Evolutionary conservation across 1,140 invertebrate genomes (phyloP).

Genomic region (Gryllus bimaculatus): DNA sequence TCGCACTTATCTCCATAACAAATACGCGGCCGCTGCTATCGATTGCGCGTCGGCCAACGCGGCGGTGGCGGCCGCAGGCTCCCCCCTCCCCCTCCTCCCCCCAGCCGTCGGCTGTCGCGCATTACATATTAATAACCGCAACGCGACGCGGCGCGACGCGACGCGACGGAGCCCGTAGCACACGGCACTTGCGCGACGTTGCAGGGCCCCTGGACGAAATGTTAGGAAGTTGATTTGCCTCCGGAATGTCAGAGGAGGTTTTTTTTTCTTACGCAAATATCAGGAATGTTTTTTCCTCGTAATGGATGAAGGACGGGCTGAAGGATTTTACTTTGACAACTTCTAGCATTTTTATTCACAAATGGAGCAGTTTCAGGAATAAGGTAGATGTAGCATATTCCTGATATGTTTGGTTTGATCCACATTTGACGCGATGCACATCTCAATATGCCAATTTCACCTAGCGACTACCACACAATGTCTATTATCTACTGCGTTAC

Average conservation of each 20-base stretch:
- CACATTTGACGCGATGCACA: no score
- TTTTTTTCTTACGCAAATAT: background rate
- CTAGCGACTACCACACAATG: no score
- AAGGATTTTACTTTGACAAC: background rate
- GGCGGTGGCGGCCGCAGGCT: background rate
- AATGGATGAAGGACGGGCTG: background rate
- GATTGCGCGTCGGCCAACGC: background rate
- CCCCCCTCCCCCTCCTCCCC: no score
- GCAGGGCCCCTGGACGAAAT: background rate
- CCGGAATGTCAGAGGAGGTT: background rate
- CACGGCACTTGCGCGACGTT: no score
- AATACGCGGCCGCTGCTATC: background rate
- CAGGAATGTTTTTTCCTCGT: background rate
- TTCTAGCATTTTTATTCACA: no score
- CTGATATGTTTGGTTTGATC: no score
- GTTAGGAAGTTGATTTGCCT: background rate
- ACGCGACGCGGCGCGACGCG: background rate
- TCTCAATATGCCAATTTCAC: no score
- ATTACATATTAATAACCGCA: background rate
- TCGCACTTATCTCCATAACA: background rate
- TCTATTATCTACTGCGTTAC: no score
- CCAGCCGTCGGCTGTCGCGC: background rate
- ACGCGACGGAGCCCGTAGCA: no score
- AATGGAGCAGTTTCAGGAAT: no score
- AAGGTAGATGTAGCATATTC: no score